phyloP scores from a whole-genome alignment of 2,113 vertebrate species.

The Dicentrarchus labrax region DNA sequence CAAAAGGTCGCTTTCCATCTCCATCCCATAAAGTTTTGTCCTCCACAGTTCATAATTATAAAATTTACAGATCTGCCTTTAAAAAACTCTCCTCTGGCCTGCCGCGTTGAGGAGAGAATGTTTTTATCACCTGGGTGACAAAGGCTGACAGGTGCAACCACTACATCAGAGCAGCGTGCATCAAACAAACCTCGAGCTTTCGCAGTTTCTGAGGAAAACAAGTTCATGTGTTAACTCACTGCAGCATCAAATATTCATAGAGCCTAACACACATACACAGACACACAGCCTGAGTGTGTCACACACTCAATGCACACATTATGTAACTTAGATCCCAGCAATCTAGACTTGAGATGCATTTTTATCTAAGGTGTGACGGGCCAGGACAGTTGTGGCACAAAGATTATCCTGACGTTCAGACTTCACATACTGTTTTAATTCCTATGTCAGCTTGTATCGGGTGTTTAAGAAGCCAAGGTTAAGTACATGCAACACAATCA shows the following conservation, averaged over 20 bases:
- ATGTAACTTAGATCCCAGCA: background rate
- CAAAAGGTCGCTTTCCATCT: background rate
- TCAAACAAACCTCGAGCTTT: slow-evolving; percentile 11
- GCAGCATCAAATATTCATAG: slow-evolving; percentile 43
- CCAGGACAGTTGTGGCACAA: background rate
- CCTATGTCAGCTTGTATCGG: background rate
- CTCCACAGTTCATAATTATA: background rate
- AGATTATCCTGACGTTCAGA: background rate
- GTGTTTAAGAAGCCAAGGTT: background rate
- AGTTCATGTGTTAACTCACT: slow-evolving; percentile 21
- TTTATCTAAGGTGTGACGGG: background rate
- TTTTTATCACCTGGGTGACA: slow-evolving; percentile 28
- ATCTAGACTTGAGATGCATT: background rate
- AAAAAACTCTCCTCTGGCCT: background rate
- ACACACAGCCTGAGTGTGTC: background rate
- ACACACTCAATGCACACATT: background rate
- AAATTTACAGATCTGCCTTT: background rate
- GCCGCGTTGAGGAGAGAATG: background rate
- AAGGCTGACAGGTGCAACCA: slow-evolving; percentile 31
- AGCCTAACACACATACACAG: background rate
- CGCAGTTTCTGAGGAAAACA: slow-evolving; percentile 17
- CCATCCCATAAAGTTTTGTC: background rate
- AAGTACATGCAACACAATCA: background rate
- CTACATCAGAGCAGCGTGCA: slow-evolving; percentile 15
- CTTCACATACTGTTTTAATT: background rate